phyloP scores from a whole-genome alignment of 2,797 vertebrate species.

The Esox masquinongy region DNA sequence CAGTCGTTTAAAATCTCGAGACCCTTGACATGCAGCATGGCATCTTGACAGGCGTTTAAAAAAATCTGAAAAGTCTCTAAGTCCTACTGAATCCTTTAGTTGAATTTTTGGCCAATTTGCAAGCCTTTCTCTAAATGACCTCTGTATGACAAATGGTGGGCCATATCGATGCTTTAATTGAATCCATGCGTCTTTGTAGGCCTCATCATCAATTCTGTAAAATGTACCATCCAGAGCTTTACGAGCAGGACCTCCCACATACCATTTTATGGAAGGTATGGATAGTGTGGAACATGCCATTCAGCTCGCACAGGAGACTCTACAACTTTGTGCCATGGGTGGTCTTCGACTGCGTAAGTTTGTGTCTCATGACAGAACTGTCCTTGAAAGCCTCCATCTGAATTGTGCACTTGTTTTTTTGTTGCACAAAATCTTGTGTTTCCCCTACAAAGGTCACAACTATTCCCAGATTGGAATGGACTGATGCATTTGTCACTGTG shows the following conservation, averaged over 20 bases:
- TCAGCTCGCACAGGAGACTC: constrained; percentile 19
- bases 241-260: constrained; percentile 9
- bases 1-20: constrained; percentile 28
- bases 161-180: constrained; percentile 6
- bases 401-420: constrained; percentile 9
- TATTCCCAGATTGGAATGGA: constrained; percentile 23
- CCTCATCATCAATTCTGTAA: constrained; percentile 18
- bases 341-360: constrained; percentile 10
- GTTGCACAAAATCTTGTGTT: neutral
- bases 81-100: constrained; percentile 10
- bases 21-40: constrained; percentile 27
- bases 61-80: constrained; percentile 17
- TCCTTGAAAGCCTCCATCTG: constrained; percentile 13
- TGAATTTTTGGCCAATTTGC: constrained; percentile 34
- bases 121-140: constrained; percentile 28
- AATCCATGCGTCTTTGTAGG: neutral
- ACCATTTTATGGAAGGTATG: neutral
- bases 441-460: constrained; percentile 19
- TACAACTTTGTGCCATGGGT: constrained; percentile 17
- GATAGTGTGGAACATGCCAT: constrained; percentile 22
- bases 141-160: constrained; percentile 15
- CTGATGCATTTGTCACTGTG: constrained; percentile 18
- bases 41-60: constrained; percentile 9
- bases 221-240: constrained; percentile 26
- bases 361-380: neutral